Evolutionary conservation across 2,888 invertebrate species (phyloP), one percentile per base, ranked within the genome.

Genomic region (Apotomis turbidana): DNA sequence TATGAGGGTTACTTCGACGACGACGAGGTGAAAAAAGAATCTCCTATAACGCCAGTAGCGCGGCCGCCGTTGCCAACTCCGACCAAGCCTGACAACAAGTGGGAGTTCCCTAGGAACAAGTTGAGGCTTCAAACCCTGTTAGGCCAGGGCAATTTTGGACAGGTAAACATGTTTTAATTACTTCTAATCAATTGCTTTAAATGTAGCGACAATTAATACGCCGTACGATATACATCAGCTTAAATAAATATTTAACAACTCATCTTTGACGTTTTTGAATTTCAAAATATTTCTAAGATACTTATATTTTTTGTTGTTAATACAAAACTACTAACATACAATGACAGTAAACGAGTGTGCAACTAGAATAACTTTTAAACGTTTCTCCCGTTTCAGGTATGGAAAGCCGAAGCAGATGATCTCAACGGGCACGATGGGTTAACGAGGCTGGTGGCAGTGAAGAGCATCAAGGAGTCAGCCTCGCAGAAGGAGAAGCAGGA

Each of bases 111-210:
- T 0, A 94, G 97, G 76, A 95, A 95, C 76, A 96, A 97, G 80
- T 93, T 97, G 61, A 94, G 96, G 57, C 90, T 97, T 70, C 96
- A 97, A 81, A 97, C 97, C 27, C 94, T 97, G 67, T 89, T 97
- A 41, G 97, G 97, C 6, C 97, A 97, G 88, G 97, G 97, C 51
- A 97, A 97, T 87, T 97, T 97, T 85, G 97, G 97, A 38, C 96
- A 96, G 94, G 96, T 95, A 81, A 79, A 78, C n/a, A 66, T 57
- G 4, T 41, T 41, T 41, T 41, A 6, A 41, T 41, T 27, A 12
- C 8, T 49, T 51, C 38, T 13, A 51, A 41, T 41, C 41, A 41
- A 6, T 6, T 41, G 5, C 41, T 41, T 41, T 4, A 41, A 41
- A 41, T 4, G 41, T 6, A 41, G 5, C 41, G 41, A 41, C 41